A percentile compares a stretch with the other conserved stretches of the same genome.
phyloP scores from a whole-genome alignment of 2,797 vertebrate species.

The Lophotriccus pileatus region DNA sequence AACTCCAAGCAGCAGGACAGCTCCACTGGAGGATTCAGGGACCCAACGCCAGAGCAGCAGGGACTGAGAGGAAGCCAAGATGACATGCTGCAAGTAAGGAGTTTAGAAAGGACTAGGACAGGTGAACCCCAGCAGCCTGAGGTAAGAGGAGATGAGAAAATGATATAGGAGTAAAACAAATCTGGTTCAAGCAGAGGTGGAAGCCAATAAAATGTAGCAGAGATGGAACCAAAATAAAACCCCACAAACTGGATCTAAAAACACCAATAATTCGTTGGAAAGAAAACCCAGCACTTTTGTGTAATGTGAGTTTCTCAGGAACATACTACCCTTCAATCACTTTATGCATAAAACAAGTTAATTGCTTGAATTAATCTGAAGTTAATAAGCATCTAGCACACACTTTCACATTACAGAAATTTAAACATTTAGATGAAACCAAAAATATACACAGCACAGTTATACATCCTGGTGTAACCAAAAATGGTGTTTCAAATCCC shows the following conservation, averaged over 20 bases:
- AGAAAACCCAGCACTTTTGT: background rate
- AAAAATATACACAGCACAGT: background rate
- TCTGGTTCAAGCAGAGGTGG: background rate
- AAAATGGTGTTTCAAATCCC: constrained; percentile 50
- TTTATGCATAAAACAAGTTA: background rate
- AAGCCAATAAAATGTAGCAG: background rate
- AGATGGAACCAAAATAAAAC: background rate
- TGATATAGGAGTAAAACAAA: background rate
- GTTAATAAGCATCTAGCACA: background rate
- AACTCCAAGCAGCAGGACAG: background rate
- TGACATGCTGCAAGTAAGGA: background rate
- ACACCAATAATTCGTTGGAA: background rate
- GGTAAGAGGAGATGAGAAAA: background rate
- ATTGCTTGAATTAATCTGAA: background rate
- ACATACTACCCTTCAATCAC: background rate
- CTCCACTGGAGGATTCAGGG: background rate
- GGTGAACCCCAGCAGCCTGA: background rate
- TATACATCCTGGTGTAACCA: background rate
- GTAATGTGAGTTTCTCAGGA: background rate
- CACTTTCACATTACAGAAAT: background rate
- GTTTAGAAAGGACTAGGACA: constrained; percentile 15
- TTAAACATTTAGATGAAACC: background rate
- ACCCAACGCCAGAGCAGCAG: background rate
- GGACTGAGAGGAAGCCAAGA: background rate
- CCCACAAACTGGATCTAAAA: background rate